These are phyloP conservation scores for Numenius phaeopus DNA, from an alignment of 2,797 vertebrate species.

Conservation along the genomic window DNA sequence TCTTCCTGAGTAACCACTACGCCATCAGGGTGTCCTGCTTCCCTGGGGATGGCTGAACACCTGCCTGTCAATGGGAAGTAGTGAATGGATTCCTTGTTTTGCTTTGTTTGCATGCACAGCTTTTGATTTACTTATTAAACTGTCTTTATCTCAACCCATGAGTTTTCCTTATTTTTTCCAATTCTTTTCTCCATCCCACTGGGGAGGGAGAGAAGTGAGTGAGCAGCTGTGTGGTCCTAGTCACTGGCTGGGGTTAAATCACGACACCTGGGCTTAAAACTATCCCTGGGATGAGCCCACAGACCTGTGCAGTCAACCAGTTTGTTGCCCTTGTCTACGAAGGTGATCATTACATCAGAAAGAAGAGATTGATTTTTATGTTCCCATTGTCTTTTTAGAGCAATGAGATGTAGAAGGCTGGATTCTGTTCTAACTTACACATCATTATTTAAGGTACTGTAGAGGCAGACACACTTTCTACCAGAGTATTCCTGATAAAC, in stretches of 20 bases:
- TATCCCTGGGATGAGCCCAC: background rate
- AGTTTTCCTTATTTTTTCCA: background rate
- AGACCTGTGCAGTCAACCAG: rapidly evolving
- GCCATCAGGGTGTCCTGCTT: background rate
- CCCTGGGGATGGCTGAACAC: background rate
- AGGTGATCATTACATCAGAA: background rate
- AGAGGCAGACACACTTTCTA: background rate
- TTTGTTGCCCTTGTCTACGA: background rate
- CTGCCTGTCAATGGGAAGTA: background rate
- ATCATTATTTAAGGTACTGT: background rate
- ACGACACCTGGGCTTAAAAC: background rate
- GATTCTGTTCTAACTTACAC: background rate
- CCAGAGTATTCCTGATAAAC: background rate
- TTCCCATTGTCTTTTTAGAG: background rate
- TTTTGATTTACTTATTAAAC: background rate
- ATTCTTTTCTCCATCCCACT: background rate
- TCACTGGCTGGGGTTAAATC: background rate
- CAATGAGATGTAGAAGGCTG: background rate
- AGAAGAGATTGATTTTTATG: background rate
- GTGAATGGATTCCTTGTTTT: background rate
- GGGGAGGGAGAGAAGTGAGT: background rate
- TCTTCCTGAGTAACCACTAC: background rate
- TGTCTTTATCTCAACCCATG: background rate
- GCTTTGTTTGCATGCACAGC: background rate
- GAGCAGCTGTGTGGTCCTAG: background rate